Conservation (phyloP, 1,140 invertebrate species). For the Trachymyrmex septentrionalis region DNA sequence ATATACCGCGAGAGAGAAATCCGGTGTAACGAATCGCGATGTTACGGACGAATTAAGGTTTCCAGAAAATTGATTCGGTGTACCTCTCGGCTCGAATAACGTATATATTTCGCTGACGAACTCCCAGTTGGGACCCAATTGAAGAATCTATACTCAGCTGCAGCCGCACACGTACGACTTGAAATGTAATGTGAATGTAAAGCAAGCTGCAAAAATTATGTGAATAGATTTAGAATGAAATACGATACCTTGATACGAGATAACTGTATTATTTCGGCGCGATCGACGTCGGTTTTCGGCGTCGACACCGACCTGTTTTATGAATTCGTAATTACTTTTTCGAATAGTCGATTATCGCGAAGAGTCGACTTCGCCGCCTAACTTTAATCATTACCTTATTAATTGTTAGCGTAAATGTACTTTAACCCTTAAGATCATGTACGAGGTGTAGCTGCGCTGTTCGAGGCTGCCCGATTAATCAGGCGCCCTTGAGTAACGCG, state of each 20-base stretch:
- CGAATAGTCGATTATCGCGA: constrained; percentile 19
- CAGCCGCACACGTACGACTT: not conserved
- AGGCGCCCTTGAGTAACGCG: constrained; percentile 65
- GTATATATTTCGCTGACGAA: constrained; percentile 16
- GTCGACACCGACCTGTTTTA: not conserved
- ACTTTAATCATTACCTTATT: constrained; percentile 61
- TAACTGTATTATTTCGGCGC: not conserved
- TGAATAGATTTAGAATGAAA: not conserved
- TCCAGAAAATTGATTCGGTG: constrained; percentile 19
- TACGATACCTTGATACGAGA: not conserved
- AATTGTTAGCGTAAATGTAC: constrained; percentile 68
- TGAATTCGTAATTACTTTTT: constrained; percentile 1
- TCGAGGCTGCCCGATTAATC: constrained; percentile 77
- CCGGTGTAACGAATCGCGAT: constrained; percentile 24
- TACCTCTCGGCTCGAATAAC: constrained; percentile 26
- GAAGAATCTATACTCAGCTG: not conserved
- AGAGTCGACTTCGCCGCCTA: constrained; percentile 15
- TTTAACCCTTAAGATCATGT: constrained; percentile 82
- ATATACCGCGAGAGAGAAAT: constrained; percentile 37
- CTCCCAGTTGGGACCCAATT: not conserved
- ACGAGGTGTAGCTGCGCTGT: constrained; percentile 83
- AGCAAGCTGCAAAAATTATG: not conserved
- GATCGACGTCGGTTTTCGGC: not conserved
- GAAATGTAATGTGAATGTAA: not conserved
- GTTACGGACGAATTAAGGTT: constrained; percentile 20